Base-by-base conservation (phyloP, 2,888 invertebrate genomes). In the Pharmacophagus antenor region DNA sequence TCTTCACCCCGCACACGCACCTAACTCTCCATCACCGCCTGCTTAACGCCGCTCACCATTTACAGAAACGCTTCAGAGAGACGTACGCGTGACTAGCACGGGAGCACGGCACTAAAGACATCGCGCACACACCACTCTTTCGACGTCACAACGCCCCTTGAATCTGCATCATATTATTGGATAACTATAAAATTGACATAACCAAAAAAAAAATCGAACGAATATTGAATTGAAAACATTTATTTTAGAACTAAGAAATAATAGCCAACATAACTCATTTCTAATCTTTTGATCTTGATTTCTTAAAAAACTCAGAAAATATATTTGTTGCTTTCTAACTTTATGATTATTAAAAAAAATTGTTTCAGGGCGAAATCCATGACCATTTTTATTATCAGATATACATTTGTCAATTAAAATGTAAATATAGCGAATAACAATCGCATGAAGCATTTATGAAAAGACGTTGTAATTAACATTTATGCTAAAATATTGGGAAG, bases 41-140 rank as follows among this genome's bases (percentile, higher is more conserved):
- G 51, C 85, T 93, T 65, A 94, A 92, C 74, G 94, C 94, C 5
- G 95, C 94, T 58, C 94, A 94, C 70, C 92, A 94, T 73, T 88
- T 94, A 67, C 94, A 94, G 80, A 94, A 94, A 74, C 92, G 94
- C 60, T 94, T 94, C 82, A 87, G 92, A 66, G 94, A 94, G 76
- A 94, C 94, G 25, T 94, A 94, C 82, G 93, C 93, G 70, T 93
- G 88, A 91, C 85, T 85, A 82, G 81, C 70, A 61, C 79, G 77
- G 62, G 63, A 55, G 60, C 70, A 68, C 62, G 67, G 64, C 63
- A 66, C 62, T 53, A 71, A 70, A 61, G 68, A 66, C 61, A 62
- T 67, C 56, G 56, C 68, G 46, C 62, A 68, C 57, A 73, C 78
- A 61, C 66, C 66, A 50, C 72, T 79, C 31, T 72, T 68, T 50